Base-by-base conservation (phyloP, 2,797 vertebrate genomes). In the Sciaenops ocellatus region DNA sequence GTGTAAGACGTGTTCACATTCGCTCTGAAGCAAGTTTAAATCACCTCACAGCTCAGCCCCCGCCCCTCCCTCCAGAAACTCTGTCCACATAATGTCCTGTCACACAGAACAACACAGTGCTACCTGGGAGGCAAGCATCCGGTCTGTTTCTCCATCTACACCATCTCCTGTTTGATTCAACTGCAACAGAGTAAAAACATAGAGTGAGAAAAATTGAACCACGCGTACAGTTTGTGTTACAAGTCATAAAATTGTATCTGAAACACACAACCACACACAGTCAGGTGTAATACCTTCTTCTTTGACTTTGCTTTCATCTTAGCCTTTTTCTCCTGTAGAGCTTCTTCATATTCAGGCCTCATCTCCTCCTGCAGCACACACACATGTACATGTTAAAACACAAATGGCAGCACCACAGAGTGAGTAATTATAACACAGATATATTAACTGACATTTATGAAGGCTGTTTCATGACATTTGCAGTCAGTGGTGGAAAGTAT, bases 291-390 rank as follows among this genome's bases (percentile, higher is more conserved):
- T 62, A 93, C 90, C 84, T 95, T 95, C 22, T 85, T 88, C 76
- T 87, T 89, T 1, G 69, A 87, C 61, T 68, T 78, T 86, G 65
- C 92, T 92, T 94, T 95, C 57, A 89, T 94, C 91, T 94, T 97
- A 68, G 93, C 86, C 82, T 95, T 96, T 85, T 99, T 99, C 91
- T 97, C 95, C 11, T 97, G 94, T 12, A 99, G 87, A 91, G 94
- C 96, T 71, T 94, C 96, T 92, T 99, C 98, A 80, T 99, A 99
- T 83, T 98, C 97, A 26, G 98, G 98, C 77, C 98, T 96, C 69
- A 97, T 92, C 73, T 97, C 97, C 77, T 98, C 97, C 98, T 96
- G 82, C 44, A 84, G 24, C 34, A 81, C 60, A 82, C 60, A 82
- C n/a, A 78, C 24, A 70, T n/a, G 54, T 18, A 60, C 20, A 74